phyloP scores from a whole-genome alignment of 2,797 vertebrate species.

The Carapus acus region DNA sequence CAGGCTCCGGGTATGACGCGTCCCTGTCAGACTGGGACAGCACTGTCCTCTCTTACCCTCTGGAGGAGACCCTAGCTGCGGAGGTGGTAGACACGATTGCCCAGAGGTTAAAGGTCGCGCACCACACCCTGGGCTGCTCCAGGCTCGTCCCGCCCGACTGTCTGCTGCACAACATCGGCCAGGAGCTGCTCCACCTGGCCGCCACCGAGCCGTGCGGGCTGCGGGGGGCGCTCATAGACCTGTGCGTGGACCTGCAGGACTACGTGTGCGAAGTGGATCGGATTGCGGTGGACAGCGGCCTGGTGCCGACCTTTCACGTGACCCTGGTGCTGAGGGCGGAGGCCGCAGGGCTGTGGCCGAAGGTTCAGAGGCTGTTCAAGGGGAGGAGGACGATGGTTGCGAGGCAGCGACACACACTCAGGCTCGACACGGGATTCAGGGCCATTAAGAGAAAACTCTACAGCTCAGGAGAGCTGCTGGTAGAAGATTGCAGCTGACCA shows the following conservation, averaged over 20 bases:
- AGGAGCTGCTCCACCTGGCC: conserved; percentile 84
- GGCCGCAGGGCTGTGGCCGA: conserved; percentile 85
- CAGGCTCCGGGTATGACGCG: conserved; percentile 73
- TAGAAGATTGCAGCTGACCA: conserved; percentile 78
- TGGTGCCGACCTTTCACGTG: conserved; percentile 91
- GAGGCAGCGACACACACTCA: conserved; percentile 63
- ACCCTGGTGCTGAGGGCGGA: conserved; percentile 85
- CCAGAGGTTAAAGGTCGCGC: conserved; percentile 73
- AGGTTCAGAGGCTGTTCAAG: conserved; percentile 83
- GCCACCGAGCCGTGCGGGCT: conserved; percentile 89
- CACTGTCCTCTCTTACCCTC: conserved; percentile 76
- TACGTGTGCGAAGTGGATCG: conserved; percentile 74
- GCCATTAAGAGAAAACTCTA: conserved; percentile 92
- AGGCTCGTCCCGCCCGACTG: conserved; percentile 78
- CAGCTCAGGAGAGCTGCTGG: conserved; percentile 84
- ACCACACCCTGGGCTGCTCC: conserved; percentile 70
- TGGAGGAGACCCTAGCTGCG: conserved; percentile 83
- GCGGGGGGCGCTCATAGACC: conserved; percentile 84
- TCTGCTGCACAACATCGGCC: conserved; percentile 77
- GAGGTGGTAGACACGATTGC: conserved; percentile 74
- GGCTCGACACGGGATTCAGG: conserved; percentile 81
- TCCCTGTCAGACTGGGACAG: conserved; percentile 78
- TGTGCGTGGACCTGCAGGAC: conserved; percentile 79
- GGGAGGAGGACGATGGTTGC: conserved; percentile 61
- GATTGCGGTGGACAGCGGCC: conserved; percentile 79